Conservation (phyloP, 1,140 invertebrate species). For the Drosophila nannoptera region DNA sequence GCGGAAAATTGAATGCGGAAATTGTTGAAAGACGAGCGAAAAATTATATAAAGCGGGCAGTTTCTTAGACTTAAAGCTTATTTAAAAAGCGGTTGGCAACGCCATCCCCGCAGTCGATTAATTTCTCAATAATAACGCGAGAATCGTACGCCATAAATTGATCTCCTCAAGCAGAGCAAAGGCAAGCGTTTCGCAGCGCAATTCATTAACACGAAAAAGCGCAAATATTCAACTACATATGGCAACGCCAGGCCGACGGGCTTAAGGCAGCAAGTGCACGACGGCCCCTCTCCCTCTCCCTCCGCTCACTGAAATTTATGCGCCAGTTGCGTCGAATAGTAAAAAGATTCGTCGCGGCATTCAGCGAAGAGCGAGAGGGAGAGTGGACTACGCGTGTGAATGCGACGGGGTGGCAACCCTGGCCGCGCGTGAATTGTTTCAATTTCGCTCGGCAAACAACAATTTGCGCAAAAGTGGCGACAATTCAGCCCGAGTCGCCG, state of each 20-base stretch:
- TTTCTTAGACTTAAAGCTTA: too few species aligned
- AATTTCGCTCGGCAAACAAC: conserved; percentile 66
- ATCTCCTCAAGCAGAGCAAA: not conserved
- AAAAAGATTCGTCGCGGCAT: conserved; percentile 19
- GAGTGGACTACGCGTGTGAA: not conserved
- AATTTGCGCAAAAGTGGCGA: conserved; percentile 61
- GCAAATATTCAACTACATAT: not conserved
- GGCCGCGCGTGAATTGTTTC: conserved; percentile 57
- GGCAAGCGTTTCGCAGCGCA: not conserved
- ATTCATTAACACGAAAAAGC: not conserved
- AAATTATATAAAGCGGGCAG: too few species aligned
- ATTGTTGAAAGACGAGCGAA: not conserved
- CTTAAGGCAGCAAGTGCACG: not conserved
- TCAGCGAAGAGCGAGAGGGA: not conserved
- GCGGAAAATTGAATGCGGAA: conserved; percentile 6
- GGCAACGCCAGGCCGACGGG: conserved; percentile 1
- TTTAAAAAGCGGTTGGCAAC: not conserved
- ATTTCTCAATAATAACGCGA: too few species aligned
- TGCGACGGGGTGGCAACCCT: conserved; percentile 7
- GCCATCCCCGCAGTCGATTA: not conserved
- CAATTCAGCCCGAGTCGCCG: conserved; percentile 43
- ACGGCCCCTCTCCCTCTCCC: not conserved
- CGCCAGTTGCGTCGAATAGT: conserved; percentile 54
- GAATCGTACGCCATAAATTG: too few species aligned
- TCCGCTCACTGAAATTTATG: conserved; percentile 45